phyloP scores from a whole-genome alignment of 1,140 invertebrate species.

The Galendromus occidentalis region DNA sequence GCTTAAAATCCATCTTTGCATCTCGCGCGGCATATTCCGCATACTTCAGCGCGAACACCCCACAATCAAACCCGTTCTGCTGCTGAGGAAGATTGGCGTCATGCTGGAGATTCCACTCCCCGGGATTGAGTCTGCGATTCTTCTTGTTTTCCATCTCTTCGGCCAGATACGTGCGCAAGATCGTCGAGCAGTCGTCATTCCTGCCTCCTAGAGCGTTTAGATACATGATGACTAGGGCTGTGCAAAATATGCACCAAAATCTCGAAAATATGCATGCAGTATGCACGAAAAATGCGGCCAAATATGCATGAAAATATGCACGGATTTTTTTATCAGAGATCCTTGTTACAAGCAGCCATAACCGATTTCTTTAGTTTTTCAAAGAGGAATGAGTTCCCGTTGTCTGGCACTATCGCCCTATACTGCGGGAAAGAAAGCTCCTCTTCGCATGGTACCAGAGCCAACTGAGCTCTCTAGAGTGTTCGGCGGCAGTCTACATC shows the following conservation, averaged over 20 bases:
- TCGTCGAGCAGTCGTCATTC: conserved; percentile 49
- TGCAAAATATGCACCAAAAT: conserved; percentile 60
- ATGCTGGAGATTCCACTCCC: conserved; percentile 44
- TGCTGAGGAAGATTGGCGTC: conserved; percentile 69
- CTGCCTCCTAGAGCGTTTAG: conserved; percentile 77
- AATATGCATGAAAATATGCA: conserved; percentile 72
- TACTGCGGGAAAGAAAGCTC: too few species aligned
- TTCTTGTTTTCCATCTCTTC: conserved; percentile 76
- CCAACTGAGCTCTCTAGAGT: too few species aligned
- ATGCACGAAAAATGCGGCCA: conserved; percentile 65
- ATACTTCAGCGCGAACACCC: too few species aligned
- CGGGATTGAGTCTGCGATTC: conserved; percentile 44
- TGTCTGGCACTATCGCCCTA: too few species aligned
- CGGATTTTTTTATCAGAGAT: conserved; percentile 46
- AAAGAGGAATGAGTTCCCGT: too few species aligned
- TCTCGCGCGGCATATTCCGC: conserved; percentile 70
- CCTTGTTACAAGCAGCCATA: conserved; percentile 68
- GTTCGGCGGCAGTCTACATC: too few species aligned
- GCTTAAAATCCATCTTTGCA: conserved; percentile 46
- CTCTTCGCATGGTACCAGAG: too few species aligned
- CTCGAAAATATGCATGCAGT: too few species aligned
- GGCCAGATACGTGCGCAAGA: conserved; percentile 49
- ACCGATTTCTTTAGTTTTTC: too few species aligned
- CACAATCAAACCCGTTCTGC: conserved; percentile 92
- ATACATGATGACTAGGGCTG: conserved; percentile 59